Conservation (phyloP, 2,797 vertebrate species). For the Chrysocyon brachyurus region DNA sequence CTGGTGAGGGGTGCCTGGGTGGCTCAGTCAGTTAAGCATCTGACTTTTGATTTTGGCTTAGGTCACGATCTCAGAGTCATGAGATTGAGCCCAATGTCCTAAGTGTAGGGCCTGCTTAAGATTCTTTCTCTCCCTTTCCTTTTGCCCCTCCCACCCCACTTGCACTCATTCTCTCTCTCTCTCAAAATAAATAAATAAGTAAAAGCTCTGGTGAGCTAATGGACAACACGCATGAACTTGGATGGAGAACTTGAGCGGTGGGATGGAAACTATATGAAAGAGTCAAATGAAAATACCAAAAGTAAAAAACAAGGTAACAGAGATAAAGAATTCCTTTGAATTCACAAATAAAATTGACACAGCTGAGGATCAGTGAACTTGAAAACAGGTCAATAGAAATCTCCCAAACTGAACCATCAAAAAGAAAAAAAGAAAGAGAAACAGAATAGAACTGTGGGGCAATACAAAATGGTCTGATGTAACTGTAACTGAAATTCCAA, state of each 20-base stretch:
- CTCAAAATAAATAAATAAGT: background rate
- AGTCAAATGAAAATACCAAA: background rate
- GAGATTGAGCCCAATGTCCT: too few species aligned
- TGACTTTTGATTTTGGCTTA: background rate
- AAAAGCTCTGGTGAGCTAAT: background rate
- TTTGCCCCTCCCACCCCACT: background rate
- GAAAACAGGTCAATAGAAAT: constrained; percentile 22
- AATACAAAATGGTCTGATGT: background rate
- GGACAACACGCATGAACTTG: background rate
- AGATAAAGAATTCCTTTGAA: background rate
- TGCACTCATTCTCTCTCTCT: background rate
- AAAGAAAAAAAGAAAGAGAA: background rate
- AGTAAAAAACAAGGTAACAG: background rate
- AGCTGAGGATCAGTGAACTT: background rate
- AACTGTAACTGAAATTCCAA: background rate
- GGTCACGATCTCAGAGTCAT: background rate
- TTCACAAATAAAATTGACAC: background rate
- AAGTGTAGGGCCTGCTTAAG: too few species aligned
- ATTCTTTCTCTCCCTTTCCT: too few species aligned
- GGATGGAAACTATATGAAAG: background rate
- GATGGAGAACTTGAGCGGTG: background rate
- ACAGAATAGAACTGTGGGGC: background rate
- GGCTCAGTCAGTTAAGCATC: background rate
- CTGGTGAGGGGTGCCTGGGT: background rate
- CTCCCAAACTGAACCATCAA: background rate